These are phyloP conservation scores for Synodontis membranacea DNA, from an alignment of 2,113 vertebrate genomes.

Conservation along the genomic window DNA sequence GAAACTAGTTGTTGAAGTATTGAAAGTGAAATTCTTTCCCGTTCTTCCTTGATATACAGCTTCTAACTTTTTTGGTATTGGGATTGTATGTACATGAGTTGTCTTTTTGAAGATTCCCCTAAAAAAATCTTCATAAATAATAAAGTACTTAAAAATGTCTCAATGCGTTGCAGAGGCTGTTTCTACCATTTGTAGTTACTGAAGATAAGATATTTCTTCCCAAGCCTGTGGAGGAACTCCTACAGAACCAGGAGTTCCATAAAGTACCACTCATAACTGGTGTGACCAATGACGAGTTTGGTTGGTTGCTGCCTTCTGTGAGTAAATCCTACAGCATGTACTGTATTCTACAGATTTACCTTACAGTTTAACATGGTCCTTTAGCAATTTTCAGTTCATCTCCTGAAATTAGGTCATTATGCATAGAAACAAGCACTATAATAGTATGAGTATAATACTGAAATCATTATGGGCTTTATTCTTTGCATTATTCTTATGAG, in stretches of 20 bases:
- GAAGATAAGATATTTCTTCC: conserved; percentile 55
- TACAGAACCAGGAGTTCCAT: conserved; percentile 44
- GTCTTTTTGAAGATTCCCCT: not conserved
- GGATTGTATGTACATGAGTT: too few relatives aligned
- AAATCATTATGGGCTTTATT: not conserved
- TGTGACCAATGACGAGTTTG: conserved; percentile 55
- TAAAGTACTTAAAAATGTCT: not conserved
- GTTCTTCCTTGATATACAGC: too few relatives aligned
- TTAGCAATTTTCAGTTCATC: not conserved
- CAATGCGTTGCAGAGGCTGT: conserved; percentile 14
- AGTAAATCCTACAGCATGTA: conserved; percentile 38
- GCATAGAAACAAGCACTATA: not conserved
- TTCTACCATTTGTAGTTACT: conserved; percentile 25
- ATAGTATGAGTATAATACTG: not conserved
- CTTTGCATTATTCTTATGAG: not conserved
- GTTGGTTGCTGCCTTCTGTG: conserved; percentile 53
- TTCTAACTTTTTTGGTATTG: too few relatives aligned
- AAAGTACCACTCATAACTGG: conserved; percentile 59
- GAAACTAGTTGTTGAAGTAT: too few relatives aligned
- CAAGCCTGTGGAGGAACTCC: conserved; percentile 38
- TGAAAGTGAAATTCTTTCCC: too few relatives aligned
- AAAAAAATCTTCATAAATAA: not conserved
- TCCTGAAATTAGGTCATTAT: not conserved
- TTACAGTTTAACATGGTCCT: not conserved
- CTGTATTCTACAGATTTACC: not conserved